Evolutionary conservation across 2,888 invertebrate species (phyloP), one percentile per base, ranked within the genome.

Genomic region (Lampropteryx suffumata): DNA sequence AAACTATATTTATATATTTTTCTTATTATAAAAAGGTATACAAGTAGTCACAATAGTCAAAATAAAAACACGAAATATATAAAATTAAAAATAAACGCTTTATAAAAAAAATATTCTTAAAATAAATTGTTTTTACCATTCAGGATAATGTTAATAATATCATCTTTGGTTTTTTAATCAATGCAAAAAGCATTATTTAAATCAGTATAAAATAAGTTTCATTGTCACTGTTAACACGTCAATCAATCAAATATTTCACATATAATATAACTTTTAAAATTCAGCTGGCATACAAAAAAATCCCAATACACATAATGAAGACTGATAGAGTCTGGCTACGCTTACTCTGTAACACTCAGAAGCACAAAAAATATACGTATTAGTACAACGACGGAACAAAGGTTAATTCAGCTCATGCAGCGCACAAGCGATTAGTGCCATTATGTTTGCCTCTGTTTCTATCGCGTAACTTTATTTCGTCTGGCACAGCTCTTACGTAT

Each of bases 91-190:
- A 54, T 58, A 65, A 64, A 43, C 61, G 62, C 26, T 39, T 59
- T 65, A 68, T 59, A 65, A 48, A 39, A 57, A 61, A 61, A 57
- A 46, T 50, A 61, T 61, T 62, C 62, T 66, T 68, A 69, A 73
- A 67, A 64, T 69, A 69, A 67, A 62, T 73, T 72, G 71, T 57
- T 71, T 64, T 71, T 54, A 69, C 36, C 67, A 59, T 71, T 69
- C 50, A 54, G 54, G 51, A 54, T 49, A 50, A 70, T 75, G 75
- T 77, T 47, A 43, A 43, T 52, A 84, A 85, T 84, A 85, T 83
- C 82, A 83, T 87, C 87, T 88, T 88, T 88, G 87, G 87, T 84
- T 82, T 82, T 63, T 69, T 67, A 66, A 61, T 76, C 39, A 52
- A 76, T 71, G 71, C 68, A 59, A 61, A 53, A 59, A 63, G 71